Conservation (phyloP, 2,888 invertebrate genomes). For the Perizoma affinitatum region DNA sequence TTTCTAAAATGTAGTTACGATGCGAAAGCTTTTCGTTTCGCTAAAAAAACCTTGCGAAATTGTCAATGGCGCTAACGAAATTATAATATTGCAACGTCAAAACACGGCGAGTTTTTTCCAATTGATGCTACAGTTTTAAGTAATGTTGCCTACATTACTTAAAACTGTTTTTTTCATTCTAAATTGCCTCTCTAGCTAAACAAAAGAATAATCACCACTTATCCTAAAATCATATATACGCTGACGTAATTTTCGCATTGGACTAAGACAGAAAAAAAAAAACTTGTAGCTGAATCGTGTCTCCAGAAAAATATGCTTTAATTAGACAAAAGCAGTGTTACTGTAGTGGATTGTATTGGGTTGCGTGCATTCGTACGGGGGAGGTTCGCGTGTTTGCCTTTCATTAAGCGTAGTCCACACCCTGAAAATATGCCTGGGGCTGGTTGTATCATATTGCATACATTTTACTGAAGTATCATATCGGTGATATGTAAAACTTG, state of each 20-base stretch:
- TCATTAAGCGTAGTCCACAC: conserved; percentile 72
- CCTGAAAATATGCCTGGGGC: conserved; percentile 50
- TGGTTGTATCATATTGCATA: conserved; percentile 35
- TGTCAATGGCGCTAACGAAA: conserved; percentile 6
- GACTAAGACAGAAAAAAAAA: conserved; percentile 1
- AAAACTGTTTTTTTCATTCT: not conserved
- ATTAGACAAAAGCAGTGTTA: too few species aligned
- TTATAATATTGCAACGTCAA: conserved; percentile 1
- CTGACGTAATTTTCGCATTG: not conserved
- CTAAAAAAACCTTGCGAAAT: conserved; percentile 13
- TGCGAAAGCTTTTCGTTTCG: conserved; percentile 12
- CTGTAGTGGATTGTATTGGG: conserved; percentile 39
- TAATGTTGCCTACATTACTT: not conserved
- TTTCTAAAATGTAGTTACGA: conserved; percentile 15
- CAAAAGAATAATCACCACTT: conserved; percentile 4
- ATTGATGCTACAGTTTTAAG: conserved; percentile 6
- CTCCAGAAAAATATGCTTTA: conserved; percentile 15
- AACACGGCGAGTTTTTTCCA: conserved; percentile 9
- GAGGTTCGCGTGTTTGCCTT: conserved; percentile 74
- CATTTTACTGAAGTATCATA: conserved; percentile 31
- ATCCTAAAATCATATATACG: too few species aligned
- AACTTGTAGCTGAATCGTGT: not conserved
- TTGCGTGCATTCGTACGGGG: conserved; percentile 51
- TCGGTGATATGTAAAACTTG: conserved; percentile 8
- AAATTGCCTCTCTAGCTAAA: not conserved